Conservation (phyloP, 2,888 invertebrate genomes). For the Oscheius sp. region DNA sequence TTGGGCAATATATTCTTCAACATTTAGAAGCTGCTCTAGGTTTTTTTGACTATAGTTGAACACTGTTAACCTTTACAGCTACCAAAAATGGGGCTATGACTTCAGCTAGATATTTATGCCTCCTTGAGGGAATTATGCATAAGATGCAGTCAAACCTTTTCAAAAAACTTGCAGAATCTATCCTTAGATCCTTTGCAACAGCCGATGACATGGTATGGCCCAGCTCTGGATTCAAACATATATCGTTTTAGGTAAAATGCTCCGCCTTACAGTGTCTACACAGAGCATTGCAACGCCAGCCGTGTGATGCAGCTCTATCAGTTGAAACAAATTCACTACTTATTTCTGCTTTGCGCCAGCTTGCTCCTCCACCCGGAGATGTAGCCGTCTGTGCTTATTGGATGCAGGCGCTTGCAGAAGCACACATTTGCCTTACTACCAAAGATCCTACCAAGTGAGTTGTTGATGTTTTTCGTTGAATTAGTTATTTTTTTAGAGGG, state of each 20-base stretch:
- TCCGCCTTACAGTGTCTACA: constrained; percentile 63
- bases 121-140: constrained; percentile 66
- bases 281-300: constrained; percentile 58
- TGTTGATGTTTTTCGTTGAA: neutral
- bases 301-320: constrained; percentile 59
- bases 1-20: constrained; percentile 51
- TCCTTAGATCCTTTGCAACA: constrained; percentile 54
- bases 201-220: constrained; percentile 55
- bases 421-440: constrained; percentile 61
- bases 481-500: constrained; percentile 25
- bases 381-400: constrained; percentile 63
- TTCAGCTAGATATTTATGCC: constrained; percentile 57
- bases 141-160: constrained; percentile 60
- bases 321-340: constrained; percentile 56
- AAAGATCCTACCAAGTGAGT: constrained; percentile 48
- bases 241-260: constrained; percentile 52
- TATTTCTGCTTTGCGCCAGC: constrained; percentile 50
- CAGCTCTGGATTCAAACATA: neutral
- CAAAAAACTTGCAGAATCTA: constrained; percentile 54
- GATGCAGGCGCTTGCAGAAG: constrained; percentile 63
- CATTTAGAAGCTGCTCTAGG: constrained; percentile 50
- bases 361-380: constrained; percentile 52
- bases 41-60: neutral
- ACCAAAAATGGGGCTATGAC: constrained; percentile 43
- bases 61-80: constrained; percentile 30